A percentile compares a stretch with the other conserved stretches of the same genome.
Conservation (phyloP, 2,888 invertebrate species). For the Cybosia mesomella region DNA sequence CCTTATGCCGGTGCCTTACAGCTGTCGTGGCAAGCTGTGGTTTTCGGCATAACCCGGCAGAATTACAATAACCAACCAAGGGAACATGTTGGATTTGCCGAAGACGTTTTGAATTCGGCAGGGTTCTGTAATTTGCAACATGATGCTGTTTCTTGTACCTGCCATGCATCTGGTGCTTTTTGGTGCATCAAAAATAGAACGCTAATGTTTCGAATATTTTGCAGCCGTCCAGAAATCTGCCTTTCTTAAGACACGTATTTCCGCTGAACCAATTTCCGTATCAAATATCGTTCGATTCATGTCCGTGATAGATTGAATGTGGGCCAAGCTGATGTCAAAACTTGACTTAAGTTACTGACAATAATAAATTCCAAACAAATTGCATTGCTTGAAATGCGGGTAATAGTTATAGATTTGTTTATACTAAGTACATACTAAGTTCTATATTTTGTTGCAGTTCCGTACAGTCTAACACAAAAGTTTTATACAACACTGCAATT, state of each 20-base stretch:
- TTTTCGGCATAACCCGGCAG: conserved; percentile 65
- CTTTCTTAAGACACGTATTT: conserved; percentile 55
- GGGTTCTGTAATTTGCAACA: conserved; percentile 77
- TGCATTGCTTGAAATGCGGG: background rate
- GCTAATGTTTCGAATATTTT: conserved; percentile 52
- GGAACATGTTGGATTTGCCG: conserved; percentile 11
- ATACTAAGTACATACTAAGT: background rate
- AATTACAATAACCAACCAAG: conserved; percentile 46
- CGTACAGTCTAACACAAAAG: background rate
- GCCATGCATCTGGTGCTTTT: conserved; percentile 82
- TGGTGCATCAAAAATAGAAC: conserved; percentile 79
- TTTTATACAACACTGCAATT: no score
- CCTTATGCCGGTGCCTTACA: conserved; percentile 77
- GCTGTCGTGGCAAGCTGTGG: conserved; percentile 84
- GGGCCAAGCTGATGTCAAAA: conserved; percentile 3
- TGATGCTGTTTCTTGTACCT: conserved; percentile 81
- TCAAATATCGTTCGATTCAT: conserved; percentile 31
- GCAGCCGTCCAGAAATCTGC: conserved; percentile 55
- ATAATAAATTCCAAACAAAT: background rate
- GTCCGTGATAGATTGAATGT: conserved; percentile 18
- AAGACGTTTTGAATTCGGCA: conserved; percentile 48
- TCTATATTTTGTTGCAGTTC: no score
- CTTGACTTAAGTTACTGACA: background rate
- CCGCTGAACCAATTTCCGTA: conserved; percentile 42
- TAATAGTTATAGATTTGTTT: background rate